phyloP scores from a whole-genome alignment of 2,888 invertebrate species.

The Chalcis sispes region DNA sequence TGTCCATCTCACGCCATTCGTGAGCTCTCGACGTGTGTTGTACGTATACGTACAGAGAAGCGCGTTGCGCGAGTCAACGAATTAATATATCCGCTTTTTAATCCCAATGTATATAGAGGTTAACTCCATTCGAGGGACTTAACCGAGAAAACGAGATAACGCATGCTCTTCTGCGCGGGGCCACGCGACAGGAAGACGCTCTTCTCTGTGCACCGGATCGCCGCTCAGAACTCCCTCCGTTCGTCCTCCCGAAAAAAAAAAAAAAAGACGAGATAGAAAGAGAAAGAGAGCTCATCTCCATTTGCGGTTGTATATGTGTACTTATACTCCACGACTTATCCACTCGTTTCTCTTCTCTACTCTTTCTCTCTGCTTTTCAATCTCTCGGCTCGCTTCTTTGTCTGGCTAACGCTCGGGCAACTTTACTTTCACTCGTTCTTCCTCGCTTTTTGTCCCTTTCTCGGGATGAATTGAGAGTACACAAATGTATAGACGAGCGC shows the following conservation, averaged over 20 bases:
- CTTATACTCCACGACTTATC: slow-evolving; percentile 45
- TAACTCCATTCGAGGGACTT: slow-evolving; percentile 73
- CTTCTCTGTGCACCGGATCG: slow-evolving; percentile 54
- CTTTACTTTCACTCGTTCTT: no score
- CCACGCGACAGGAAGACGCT: slow-evolving; percentile 75
- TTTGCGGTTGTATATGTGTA: slow-evolving; percentile 10
- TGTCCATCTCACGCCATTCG: slow-evolving; percentile 40
- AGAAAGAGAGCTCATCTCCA: slow-evolving; percentile 3
- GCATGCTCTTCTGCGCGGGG: slow-evolving; percentile 60
- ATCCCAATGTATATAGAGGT: slow-evolving; percentile 75
- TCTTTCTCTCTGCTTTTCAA: slow-evolving; percentile 29
- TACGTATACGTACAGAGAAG: slow-evolving; percentile 14
- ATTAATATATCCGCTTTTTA: slow-evolving; percentile 76
- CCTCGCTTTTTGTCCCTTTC: slow-evolving; percentile 26
- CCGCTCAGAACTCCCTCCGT: not conserved
- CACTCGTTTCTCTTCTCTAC: slow-evolving; percentile 44
- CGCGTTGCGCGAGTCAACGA: slow-evolving; percentile 63
- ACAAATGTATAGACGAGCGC: not conserved
- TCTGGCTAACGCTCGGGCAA: no score
- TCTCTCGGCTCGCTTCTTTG: no score
- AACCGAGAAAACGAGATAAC: slow-evolving; percentile 71
- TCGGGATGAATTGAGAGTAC: slow-evolving; percentile 3
- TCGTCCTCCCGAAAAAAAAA: slow-evolving; percentile 38
- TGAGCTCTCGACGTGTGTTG: slow-evolving; percentile 28
- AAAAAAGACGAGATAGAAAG: slow-evolving; percentile 52